phyloP scores from a whole-genome alignment of 2,888 invertebrate genomes.

The Nemurella pictetii region DNA sequence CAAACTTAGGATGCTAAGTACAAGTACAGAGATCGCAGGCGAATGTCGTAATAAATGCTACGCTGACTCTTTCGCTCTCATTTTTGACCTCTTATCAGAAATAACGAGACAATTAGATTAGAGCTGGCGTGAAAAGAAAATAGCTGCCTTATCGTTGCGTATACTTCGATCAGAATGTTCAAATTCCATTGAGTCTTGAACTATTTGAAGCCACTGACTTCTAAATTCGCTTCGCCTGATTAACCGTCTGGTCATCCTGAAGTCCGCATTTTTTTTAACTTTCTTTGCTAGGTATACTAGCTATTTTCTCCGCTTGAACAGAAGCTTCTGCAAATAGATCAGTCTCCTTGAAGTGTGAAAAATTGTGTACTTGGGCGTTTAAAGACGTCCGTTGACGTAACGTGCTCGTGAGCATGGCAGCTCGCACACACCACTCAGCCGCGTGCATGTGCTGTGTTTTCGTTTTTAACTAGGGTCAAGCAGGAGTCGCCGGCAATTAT shows the following conservation, averaged over 20 bases:
- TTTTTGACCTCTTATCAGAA: no score
- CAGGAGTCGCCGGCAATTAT: slow-evolving; percentile 5
- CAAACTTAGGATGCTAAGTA: not conserved
- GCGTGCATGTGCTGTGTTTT: not conserved
- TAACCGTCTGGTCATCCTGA: not conserved
- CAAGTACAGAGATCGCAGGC: not conserved
- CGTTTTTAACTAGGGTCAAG: not conserved
- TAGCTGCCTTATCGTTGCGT: no score
- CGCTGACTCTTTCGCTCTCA: no score
- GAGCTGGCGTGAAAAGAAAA: no score
- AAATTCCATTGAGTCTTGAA: not conserved
- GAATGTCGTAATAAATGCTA: no score
- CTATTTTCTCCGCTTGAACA: not conserved
- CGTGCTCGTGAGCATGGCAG: not conserved
- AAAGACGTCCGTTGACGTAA: not conserved
- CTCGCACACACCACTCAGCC: no score
- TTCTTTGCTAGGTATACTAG: not conserved
- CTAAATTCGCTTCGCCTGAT: not conserved
- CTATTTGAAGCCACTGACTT: not conserved
- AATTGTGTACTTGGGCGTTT: not conserved
- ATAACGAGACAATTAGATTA: no score
- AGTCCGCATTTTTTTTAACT: not conserved
- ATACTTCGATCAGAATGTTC: not conserved
- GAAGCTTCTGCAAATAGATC: not conserved
- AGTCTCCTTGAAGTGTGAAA: not conserved